Percentiles rank a stretch among this genome's conserved stretches.
Conservation (phyloP, 2,113 vertebrate species). For the Chlorodrepanis virens region DNA sequence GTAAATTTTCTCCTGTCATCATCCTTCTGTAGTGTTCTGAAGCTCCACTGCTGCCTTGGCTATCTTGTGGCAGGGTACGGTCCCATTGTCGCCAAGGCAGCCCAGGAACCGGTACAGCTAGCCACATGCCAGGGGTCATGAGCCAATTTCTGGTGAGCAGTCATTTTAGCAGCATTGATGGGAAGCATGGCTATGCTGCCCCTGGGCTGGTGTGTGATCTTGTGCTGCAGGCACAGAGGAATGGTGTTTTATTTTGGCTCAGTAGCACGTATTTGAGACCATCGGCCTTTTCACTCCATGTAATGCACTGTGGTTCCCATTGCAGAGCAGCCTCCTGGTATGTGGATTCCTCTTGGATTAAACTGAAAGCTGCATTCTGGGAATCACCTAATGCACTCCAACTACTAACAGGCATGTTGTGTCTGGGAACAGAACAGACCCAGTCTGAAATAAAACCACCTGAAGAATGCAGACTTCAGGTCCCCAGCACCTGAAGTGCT, state of each 20-base stretch:
- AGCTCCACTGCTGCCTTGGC: neutral
- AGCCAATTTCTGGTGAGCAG: neutral
- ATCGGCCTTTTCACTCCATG: neutral
- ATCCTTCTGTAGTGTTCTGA: neutral
- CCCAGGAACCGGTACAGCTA: rapidly evolving
- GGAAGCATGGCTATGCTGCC: neutral
- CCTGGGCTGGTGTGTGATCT: neutral
- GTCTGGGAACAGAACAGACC: neutral
- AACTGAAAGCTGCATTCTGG: neutral
- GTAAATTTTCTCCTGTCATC: neutral
- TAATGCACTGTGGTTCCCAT: neutral
- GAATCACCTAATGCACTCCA: neutral
- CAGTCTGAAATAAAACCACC: neutral
- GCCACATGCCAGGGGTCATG: no score
- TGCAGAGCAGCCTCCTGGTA: neutral
- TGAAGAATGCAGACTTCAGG: neutral
- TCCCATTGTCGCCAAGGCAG: rapidly evolving
- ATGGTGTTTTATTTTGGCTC: neutral
- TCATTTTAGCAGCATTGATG: neutral
- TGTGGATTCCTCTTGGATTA: neutral
- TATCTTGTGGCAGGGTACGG: rapidly evolving
- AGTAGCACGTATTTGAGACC: rapidly evolving
- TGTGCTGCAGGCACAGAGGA: neutral
- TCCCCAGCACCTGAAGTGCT: neutral
- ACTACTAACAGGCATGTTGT: neutral